These are phyloP conservation scores for Spinus olivaceus DNA, from an alignment of 2,797 vertebrate genomes.

Conservation along the genomic window DNA sequence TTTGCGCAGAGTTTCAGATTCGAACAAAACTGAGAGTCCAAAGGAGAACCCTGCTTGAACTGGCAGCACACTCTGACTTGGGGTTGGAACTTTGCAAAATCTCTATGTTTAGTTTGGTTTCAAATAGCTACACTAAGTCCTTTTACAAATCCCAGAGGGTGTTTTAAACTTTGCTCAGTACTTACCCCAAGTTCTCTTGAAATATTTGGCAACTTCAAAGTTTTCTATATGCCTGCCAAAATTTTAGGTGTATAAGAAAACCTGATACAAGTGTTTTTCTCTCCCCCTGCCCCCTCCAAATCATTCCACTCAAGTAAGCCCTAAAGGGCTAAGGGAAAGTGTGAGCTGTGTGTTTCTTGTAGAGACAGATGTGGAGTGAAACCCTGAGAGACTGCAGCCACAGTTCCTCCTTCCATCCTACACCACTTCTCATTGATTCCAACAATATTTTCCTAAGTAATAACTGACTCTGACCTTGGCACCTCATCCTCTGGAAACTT, in stretches of 20 bases:
- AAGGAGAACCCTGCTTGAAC: constrained; percentile 17
- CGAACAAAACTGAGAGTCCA: constrained; percentile 5
- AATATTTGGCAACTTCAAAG: constrained; percentile 15
- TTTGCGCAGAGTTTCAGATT: constrained; percentile 24
- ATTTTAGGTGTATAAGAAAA: background rate
- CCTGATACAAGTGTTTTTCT: background rate
- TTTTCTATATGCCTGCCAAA: constrained; percentile 10
- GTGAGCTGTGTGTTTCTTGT: background rate
- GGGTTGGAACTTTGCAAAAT: constrained; percentile 14
- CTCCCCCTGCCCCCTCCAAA: background rate
- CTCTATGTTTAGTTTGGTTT: constrained; percentile 49
- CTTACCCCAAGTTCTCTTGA: background rate
- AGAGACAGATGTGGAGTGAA: background rate
- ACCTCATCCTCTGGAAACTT: background rate
- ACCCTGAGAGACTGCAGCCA: background rate
- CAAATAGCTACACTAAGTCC: constrained; percentile 34
- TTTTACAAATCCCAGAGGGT: background rate
- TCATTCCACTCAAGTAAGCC: background rate
- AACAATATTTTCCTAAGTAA: constrained; percentile 44
- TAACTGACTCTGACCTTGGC: background rate
- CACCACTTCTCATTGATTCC: background rate
- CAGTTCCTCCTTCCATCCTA: background rate
- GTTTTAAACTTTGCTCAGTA: constrained; percentile 1
- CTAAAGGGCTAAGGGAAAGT: background rate
- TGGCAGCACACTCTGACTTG: constrained; percentile 4